phyloP scores from a whole-genome alignment of 2,888 invertebrate species.

The Ormia ochracea region DNA sequence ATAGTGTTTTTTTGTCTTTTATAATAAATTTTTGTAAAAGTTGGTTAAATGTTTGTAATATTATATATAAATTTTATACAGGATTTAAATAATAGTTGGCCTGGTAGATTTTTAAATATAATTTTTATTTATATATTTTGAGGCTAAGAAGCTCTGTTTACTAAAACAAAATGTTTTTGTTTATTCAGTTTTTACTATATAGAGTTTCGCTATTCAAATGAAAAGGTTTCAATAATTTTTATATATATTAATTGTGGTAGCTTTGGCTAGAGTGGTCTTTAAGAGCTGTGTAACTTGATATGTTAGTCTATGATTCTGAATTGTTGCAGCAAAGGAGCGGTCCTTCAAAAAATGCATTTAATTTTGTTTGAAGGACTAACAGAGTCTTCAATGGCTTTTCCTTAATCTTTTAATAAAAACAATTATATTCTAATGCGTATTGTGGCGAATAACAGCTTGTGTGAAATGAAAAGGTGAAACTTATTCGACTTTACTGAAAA shows the following conservation, averaged over 20 bases:
- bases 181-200: background rate
- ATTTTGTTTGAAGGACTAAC: too few relatives aligned
- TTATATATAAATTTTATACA: constrained; percentile 14
- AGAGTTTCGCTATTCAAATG: background rate
- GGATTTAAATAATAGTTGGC: background rate
- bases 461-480: too few relatives aligned
- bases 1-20: background rate
- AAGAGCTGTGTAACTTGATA: constrained; percentile 24
- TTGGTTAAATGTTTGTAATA: background rate
- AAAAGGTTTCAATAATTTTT: background rate
- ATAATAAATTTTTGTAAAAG: too few relatives aligned
- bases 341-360: too few relatives aligned
- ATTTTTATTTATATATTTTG: background rate
- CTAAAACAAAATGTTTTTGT: background rate
- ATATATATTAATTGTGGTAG: background rate
- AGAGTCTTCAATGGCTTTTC: too few relatives aligned
- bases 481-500: too few relatives aligned
- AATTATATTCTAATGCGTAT: too few relatives aligned
- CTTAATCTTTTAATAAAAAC: too few relatives aligned
- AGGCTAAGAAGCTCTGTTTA: background rate
- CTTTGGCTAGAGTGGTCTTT: background rate
- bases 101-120: background rate
- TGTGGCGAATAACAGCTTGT: too few relatives aligned
- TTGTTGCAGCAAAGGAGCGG: background rate
- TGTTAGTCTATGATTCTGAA: constrained; percentile 35